Conservation (phyloP, 2,797 vertebrate species). For the Lemur catta region DNA sequence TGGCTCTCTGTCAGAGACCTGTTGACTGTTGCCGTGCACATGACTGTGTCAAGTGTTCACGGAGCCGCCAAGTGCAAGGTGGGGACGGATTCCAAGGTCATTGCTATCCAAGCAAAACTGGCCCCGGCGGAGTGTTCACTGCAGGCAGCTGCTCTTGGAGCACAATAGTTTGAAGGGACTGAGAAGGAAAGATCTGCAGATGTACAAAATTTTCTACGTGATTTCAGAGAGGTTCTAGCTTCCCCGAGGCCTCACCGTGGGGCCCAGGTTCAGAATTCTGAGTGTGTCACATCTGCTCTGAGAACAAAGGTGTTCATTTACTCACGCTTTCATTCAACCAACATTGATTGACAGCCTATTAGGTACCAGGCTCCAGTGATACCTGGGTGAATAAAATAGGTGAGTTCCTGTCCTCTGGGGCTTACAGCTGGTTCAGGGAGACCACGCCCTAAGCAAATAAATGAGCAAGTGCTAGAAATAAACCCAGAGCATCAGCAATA, state of each 20-base stretch:
- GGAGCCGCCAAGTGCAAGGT: accelerated
- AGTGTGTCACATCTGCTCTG: background rate
- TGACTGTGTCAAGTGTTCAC: accelerated
- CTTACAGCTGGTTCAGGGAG: background rate
- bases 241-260: background rate
- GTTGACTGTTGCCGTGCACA: accelerated
- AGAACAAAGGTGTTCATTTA: background rate
- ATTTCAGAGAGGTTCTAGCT: no score
- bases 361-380: background rate
- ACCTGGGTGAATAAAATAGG: background rate
- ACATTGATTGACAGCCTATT: no score
- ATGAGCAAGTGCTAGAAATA: background rate
- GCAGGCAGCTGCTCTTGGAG: background rate
- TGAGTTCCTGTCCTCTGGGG: background rate
- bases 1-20: accelerated
- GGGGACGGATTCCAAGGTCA: accelerated
- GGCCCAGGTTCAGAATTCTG: background rate
- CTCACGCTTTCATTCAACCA: background rate
- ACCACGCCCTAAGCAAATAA: background rate
- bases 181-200: background rate
- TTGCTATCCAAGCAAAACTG: accelerated
- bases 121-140: accelerated
- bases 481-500: accelerated
- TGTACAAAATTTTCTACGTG: background rate
- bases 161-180: background rate